Conservation (phyloP, 2,888 invertebrate genomes). For the Xestia c-nigrum region DNA sequence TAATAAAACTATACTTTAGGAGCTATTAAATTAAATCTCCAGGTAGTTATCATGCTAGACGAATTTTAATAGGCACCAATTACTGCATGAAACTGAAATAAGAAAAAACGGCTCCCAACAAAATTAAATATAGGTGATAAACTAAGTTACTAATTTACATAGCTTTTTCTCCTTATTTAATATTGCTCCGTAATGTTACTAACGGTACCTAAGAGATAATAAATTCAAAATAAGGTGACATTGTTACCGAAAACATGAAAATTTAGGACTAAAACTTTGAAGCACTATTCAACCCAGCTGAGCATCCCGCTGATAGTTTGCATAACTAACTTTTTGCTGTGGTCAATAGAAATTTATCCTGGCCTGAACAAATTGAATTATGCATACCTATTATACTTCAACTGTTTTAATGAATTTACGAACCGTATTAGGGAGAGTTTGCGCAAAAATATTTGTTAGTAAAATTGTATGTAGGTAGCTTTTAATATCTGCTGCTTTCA, state of each 20-base stretch:
- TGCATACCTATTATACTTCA: slow-evolving; percentile 28
- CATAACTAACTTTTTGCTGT: slow-evolving; percentile 62
- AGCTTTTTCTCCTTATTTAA: not conserved
- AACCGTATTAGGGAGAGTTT: slow-evolving; percentile 14
- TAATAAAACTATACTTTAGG: not conserved
- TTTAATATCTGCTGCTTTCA: not conserved
- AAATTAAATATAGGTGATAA: not conserved
- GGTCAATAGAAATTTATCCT: slow-evolving; percentile 49
- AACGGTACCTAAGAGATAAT: not conserved
- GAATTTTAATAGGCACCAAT: not conserved
- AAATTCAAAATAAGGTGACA: slow-evolving; percentile 17
- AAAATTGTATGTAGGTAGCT: not conserved
- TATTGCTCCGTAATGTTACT: slow-evolving; percentile 2
- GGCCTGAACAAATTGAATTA: slow-evolving; percentile 51
- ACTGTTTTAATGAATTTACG: slow-evolving; percentile 47
- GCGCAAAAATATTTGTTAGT: slow-evolving; percentile 12
- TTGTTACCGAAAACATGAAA: slow-evolving; percentile 36
- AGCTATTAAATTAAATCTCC: not conserved
- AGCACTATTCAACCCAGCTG: slow-evolving; percentile 38
- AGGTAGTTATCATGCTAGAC: not conserved
- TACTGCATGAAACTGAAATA: not conserved
- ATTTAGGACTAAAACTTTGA: slow-evolving; percentile 35
- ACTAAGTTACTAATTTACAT: not conserved
- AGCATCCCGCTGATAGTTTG: slow-evolving; percentile 50
- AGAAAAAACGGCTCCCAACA: not conserved